A percentile compares a stretch with the other conserved stretches of the same genome.
Evolutionary conservation across 2,113 vertebrate genomes (phyloP).

Genomic region (Aramus guarauna): DNA sequence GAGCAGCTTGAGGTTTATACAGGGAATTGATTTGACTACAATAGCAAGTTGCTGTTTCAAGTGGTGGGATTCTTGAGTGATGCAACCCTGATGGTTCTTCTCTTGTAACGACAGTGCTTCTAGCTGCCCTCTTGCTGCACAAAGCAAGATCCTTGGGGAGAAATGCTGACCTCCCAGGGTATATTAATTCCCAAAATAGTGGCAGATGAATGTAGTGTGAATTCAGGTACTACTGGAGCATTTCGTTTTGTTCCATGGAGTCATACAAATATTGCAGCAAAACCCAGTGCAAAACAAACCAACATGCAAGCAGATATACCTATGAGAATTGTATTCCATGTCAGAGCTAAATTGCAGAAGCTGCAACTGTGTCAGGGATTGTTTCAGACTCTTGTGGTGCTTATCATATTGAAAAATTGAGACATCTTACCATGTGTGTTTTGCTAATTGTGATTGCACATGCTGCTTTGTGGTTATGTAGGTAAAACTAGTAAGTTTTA

Average conservation of each 20-base stretch:
- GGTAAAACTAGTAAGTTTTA: background rate
- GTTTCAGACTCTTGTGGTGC: background rate
- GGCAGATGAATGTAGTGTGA: background rate
- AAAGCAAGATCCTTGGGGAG: background rate
- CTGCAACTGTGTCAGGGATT: background rate
- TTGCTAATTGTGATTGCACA: background rate
- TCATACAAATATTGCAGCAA: background rate
- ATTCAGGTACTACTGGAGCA: background rate
- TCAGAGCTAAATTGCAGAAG: background rate
- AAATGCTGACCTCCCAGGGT: background rate
- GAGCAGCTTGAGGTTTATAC: background rate
- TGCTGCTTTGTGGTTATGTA: background rate
- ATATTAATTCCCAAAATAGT: background rate
- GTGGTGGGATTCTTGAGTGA: background rate
- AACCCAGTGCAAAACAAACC: background rate
- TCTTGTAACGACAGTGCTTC: background rate
- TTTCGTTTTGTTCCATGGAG: background rate
- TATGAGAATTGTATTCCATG: background rate
- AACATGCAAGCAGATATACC: background rate
- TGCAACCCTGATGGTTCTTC: background rate
- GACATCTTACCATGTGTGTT: background rate
- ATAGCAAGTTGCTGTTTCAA: background rate
- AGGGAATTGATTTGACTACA: background rate
- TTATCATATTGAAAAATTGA: background rate
- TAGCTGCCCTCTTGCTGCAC: background rate